Percentiles rank a stretch among this genome's conserved stretches.
Conservation (phyloP, 1,140 invertebrate genomes). For the Cydia pomonella region DNA sequence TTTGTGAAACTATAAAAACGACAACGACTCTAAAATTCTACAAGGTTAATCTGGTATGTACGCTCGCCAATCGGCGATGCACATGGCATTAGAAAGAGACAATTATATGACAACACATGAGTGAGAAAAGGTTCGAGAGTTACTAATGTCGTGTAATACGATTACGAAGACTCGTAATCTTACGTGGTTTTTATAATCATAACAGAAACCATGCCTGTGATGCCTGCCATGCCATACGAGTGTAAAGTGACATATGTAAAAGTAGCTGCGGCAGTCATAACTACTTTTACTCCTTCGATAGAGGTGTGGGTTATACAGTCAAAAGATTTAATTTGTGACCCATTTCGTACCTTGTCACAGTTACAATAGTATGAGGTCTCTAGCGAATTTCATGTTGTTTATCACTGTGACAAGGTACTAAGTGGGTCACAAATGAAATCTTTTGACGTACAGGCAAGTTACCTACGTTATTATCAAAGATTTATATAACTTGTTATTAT, state of each 20-base stretch:
- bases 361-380: too few relatives aligned
- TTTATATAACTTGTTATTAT: too few relatives aligned
- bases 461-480: too few relatives aligned
- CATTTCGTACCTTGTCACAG: too few relatives aligned
- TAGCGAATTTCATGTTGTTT: too few relatives aligned
- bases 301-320: too few relatives aligned
- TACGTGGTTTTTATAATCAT: slow-evolving; percentile 20
- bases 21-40: not conserved
- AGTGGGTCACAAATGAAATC: too few relatives aligned
- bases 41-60: not conserved
- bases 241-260: not conserved
- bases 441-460: too few relatives aligned
- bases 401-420: too few relatives aligned
- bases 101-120: slow-evolving; percentile 39
- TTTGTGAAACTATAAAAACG: not conserved
- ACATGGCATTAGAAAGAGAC: slow-evolving; percentile 65
- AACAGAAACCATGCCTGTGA: slow-evolving; percentile 14
- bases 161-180: slow-evolving; percentile 47
- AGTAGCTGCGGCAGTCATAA: not conserved
- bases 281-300: slow-evolving; percentile 17
- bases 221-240: not conserved
- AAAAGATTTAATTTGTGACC: too few relatives aligned
- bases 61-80: slow-evolving; percentile 54
- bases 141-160: slow-evolving; percentile 28
- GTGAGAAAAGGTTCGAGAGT: slow-evolving; percentile 46